A percentile compares a stretch with the other conserved stretches of the same genome.
These are phyloP conservation scores for Macropis europaea DNA, from an alignment of 2,888 invertebrate genomes.

Conservation along the genomic window DNA sequence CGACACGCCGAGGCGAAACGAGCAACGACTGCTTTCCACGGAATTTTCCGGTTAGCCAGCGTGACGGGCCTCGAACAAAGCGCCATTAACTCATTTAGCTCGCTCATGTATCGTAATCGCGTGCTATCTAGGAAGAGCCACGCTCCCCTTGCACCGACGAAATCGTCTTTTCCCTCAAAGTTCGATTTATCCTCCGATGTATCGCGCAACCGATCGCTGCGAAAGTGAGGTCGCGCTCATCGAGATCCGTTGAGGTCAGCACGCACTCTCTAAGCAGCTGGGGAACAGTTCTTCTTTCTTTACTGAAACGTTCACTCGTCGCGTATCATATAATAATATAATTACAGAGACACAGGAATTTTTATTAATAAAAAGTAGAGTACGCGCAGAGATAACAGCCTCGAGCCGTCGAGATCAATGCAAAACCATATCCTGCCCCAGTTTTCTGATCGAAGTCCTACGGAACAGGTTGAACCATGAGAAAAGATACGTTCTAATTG, in stretches of 20 bases:
- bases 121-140: neutral
- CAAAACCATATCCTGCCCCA: neutral
- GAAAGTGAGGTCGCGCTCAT: slow-evolving; percentile 4
- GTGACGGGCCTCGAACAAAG: slow-evolving; percentile 4
- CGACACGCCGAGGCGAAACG: neutral
- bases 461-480: neutral
- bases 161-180: neutral
- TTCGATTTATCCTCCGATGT: neutral
- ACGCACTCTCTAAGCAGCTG: too few species aligned
- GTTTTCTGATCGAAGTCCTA: neutral
- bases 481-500: neutral
- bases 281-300: too few species aligned
- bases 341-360: too few species aligned
- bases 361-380: too few species aligned
- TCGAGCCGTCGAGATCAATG: neutral
- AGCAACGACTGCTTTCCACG: neutral
- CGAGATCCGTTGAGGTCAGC: neutral
- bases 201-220: neutral
- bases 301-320: too few species aligned
- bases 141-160: neutral
- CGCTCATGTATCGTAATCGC: neutral
- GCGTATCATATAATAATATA: too few species aligned
- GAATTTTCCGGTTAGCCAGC: slow-evolving; percentile 12
- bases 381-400: too few species aligned
- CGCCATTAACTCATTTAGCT: neutral